Evolutionary conservation across 30 jellyfish, hydroid and myxozoan species (phyloP).

Genomic region (Aurelia coerulea): DNA sequence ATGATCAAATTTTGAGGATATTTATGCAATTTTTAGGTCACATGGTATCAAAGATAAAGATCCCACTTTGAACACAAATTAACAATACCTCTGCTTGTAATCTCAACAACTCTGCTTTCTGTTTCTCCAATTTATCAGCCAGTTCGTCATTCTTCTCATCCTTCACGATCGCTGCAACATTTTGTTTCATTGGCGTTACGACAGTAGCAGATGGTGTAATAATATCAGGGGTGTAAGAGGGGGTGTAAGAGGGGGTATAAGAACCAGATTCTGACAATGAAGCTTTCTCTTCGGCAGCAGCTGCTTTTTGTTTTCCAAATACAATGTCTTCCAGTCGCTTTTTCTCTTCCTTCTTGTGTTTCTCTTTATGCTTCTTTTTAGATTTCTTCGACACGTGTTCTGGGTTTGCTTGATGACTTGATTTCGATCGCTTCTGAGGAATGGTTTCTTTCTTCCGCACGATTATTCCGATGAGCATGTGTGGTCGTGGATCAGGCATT

Average conservation of each 20-base stretch:
- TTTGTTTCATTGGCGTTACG: conserved; percentile 18
- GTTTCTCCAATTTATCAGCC: conserved; percentile 65
- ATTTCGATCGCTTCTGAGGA: conserved; percentile 47
- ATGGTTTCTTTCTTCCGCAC: conserved; percentile 56
- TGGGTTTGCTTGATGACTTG: conserved; percentile 50
- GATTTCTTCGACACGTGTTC: conserved; percentile 50
- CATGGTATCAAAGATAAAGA: too few species aligned
- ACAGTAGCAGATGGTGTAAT: conserved; percentile 46
- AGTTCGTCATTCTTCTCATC: conserved; percentile 47
- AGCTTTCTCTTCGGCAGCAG: conserved; percentile 6
- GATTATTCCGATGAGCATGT: conserved; percentile 92
- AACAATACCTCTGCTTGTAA: conserved; percentile 61
- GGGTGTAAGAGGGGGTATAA: conserved; percentile 40
- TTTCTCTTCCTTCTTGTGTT: conserved; percentile 44
- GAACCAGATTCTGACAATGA: conserved; percentile 52
- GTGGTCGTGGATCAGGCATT: conserved; percentile 96
- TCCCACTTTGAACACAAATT: too few species aligned
- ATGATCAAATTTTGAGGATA: too few species aligned
- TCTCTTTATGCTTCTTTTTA: conserved; percentile 31
- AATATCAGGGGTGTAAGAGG: conserved; percentile 60
- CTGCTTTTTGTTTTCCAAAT: conserved; percentile 47
- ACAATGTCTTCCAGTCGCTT: conserved; percentile 53
- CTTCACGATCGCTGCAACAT: not conserved
- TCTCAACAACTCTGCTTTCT: conserved; percentile 62
- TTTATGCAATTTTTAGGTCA: too few species aligned